Conservation (phyloP, 2,888 invertebrate species). For the Heteromurus nitidus region DNA sequence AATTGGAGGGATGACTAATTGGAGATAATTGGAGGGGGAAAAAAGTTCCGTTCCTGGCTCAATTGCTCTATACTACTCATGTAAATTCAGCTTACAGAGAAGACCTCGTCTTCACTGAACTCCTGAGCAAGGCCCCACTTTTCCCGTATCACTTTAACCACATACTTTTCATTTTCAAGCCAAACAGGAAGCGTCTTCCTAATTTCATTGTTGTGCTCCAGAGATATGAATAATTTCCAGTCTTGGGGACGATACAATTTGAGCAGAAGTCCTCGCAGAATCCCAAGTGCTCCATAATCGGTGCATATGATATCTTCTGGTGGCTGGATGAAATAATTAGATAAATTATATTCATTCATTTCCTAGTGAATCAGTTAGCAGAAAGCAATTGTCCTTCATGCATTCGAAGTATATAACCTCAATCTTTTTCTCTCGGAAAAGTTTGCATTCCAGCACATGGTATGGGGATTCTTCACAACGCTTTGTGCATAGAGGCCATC, state of each 20-base stretch:
- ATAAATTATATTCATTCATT: too few species aligned
- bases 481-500: constrained; percentile 74
- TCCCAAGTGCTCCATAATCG: constrained; percentile 70
- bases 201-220: constrained; percentile 84
- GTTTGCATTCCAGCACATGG: constrained; percentile 69
- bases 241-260: constrained; percentile 64
- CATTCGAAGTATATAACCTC: too few species aligned
- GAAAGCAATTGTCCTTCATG: too few species aligned
- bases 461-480: constrained; percentile 72
- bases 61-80: too few species aligned
- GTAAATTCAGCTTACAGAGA: constrained; percentile 23
- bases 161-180: constrained; percentile 81
- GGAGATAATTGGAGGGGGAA: background rate
- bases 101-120: constrained; percentile 80
- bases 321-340: too few species aligned
- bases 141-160: constrained; percentile 81
- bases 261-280: constrained; percentile 70
- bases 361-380: too few species aligned
- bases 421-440: constrained; percentile 68
- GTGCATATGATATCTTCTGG: constrained; percentile 50
- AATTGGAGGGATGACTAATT: background rate
- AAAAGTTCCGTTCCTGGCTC: too few species aligned
- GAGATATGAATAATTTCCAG: constrained; percentile 79
- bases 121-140: constrained; percentile 79
- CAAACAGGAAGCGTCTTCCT: constrained; percentile 81